Evolutionary conservation across 2,888 invertebrate species (phyloP).

Genomic region (Galeruca laticollis): DNA sequence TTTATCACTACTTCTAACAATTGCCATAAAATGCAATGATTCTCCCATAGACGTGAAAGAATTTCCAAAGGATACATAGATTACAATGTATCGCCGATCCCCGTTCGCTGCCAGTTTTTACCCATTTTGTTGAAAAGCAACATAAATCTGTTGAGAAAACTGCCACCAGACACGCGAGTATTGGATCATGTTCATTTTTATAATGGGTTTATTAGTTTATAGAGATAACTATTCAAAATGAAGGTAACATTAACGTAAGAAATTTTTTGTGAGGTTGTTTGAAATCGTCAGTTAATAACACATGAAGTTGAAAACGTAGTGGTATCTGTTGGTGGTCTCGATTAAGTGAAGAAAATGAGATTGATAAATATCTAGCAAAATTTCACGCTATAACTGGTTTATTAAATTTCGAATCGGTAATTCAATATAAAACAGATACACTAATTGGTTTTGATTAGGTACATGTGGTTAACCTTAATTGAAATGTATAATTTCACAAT

Average conservation of each 20-base stretch:
- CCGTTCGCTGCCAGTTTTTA: conserved; percentile 39
- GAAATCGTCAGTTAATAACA: conserved; percentile 12
- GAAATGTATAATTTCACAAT: no score
- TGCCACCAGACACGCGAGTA: conserved; percentile 47
- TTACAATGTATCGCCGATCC: conserved; percentile 32
- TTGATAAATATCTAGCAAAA: not conserved
- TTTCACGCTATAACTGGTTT: not conserved
- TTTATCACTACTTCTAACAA: conserved; percentile 1
- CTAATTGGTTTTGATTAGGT: not conserved
- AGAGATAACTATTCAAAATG: conserved; percentile 34
- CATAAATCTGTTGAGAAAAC: conserved; percentile 42
- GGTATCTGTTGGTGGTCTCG: conserved; percentile 15
- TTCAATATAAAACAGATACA: not conserved
- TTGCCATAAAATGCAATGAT: conserved; percentile 11
- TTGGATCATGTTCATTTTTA: conserved; percentile 46
- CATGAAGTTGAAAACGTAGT: conserved; percentile 7
- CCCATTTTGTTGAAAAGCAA: conserved; percentile 34
- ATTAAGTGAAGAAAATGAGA: conserved; percentile 8
- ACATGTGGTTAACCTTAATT: no score
- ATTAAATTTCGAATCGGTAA: not conserved
- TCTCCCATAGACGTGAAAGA: conserved; percentile 17
- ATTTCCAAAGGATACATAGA: conserved; percentile 27
- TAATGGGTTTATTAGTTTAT: conserved; percentile 49
- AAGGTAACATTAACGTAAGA: conserved; percentile 19
- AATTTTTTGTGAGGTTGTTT: conserved; percentile 5